phyloP scores from a whole-genome alignment of 2,888 invertebrate genomes.

The Agelastica alni region DNA sequence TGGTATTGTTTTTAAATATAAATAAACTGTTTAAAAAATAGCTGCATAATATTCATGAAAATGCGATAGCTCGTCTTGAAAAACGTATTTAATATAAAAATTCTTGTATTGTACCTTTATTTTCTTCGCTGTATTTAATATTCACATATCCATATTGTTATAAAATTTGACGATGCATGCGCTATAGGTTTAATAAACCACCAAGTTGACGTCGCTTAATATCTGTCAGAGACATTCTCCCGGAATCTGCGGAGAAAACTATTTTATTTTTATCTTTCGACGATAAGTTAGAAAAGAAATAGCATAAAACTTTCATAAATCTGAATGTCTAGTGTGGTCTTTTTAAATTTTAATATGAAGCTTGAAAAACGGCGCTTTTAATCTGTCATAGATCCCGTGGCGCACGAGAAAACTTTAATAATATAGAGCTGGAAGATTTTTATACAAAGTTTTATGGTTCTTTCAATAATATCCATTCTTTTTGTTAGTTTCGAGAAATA shows the following conservation, averaged over 20 bases:
- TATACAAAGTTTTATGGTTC: slow-evolving; percentile 32
- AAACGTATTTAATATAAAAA: no score
- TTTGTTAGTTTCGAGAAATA: slow-evolving; percentile 12
- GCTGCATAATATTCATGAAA: no score
- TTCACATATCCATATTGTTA: no score
- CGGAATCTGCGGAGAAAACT: slow-evolving; percentile 10
- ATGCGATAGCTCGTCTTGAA: no score
- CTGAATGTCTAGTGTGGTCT: slow-evolving; percentile 31
- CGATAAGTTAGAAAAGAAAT: slow-evolving; percentile 30
- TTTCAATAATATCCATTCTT: slow-evolving; percentile 26
- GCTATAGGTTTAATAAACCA: no score
- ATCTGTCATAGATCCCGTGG: slow-evolving; percentile 34
- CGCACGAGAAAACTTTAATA: slow-evolving; percentile 28
- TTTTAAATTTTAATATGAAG: slow-evolving; percentile 40
- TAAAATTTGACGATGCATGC: no score
- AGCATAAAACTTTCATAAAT: slow-evolving; percentile 33
- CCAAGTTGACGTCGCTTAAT: slow-evolving; percentile 23
- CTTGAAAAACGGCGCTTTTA: slow-evolving; percentile 41
- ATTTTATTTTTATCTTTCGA: slow-evolving; percentile 29
- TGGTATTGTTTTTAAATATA: no score
- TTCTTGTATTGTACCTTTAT: no score
- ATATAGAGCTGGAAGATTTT: slow-evolving; percentile 29
- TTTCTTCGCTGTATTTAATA: no score
- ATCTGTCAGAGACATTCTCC: slow-evolving; percentile 21
- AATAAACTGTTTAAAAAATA: no score